These are phyloP conservation scores for Drosophila kuntzei DNA, from an alignment of 2,888 invertebrate genomes.

Conservation along the genomic window DNA sequence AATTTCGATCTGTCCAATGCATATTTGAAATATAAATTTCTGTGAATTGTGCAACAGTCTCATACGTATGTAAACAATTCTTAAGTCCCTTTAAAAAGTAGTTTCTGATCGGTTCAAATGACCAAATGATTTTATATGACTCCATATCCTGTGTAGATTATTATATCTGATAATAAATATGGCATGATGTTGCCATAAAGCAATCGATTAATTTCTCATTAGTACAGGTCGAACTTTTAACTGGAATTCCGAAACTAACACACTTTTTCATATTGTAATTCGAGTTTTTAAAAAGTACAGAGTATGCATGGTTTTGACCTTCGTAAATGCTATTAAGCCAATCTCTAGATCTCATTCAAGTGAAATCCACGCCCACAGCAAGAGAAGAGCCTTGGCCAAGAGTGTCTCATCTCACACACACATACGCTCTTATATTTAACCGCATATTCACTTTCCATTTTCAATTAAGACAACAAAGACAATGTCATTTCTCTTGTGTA, in stretches of 20 bases:
- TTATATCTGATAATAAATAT: conserved; percentile 6
- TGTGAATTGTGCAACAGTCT: neutral
- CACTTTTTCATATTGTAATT: neutral
- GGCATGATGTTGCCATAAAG: conserved; percentile 11
- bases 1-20: no score
- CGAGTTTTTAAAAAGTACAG: neutral
- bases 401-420: conserved; percentile 19
- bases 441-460: conserved; percentile 68
- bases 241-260: neutral
- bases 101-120: neutral
- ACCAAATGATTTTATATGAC: neutral
- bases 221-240: neutral
- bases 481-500: conserved; percentile 48
- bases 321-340: conserved; percentile 17
- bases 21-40: no score
- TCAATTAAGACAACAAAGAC: conserved; percentile 69
- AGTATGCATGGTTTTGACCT: conserved; percentile 8
- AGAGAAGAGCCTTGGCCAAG: conserved; percentile 22
- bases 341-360: conserved; percentile 27
- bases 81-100: neutral
- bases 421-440: conserved; percentile 14
- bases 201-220: conserved; percentile 4
- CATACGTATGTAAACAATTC: neutral
- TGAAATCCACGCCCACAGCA: conserved; percentile 21
- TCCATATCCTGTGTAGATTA: conserved; percentile 8